Base-by-base conservation (phyloP, 2,888 invertebrate genomes). In the Archaeoteleia sp. region DNA sequence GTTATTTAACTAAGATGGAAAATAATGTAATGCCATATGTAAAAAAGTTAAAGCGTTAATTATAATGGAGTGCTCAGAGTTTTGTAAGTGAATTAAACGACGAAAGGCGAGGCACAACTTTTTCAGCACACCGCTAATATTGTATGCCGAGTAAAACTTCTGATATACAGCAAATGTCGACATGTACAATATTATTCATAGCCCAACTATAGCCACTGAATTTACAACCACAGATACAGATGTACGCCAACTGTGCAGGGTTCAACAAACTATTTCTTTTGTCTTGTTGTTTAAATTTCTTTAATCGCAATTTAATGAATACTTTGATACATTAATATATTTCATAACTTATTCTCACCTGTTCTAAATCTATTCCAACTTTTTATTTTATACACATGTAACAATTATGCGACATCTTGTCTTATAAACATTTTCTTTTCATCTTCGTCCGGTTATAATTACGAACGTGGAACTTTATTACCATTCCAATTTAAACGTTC, bases 81-180 rank as follows among this genome's bases (percentile, higher is more conserved):
- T 63, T 40, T 23, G 25, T 63, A 55, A 63, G 55, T 63, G 62
- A 63, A 63, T 63, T 63, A 63, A 63, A 55, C 17, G 37, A 27
- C 45, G 57, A 29, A 45, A 42, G 49, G 55, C 25, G 40, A 29
- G 37, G 35, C 46, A 37, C 48, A 45, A 62, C 62, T 63, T 63
- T 55, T 63, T 55, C 39, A n/a, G 20, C 12, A 12, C 43, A 17
- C 15, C 8, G 8, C 25, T 10, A 35, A 54, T 29, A 35, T 30
- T 46, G 27, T 42, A 14, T 32, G 35, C 37, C 25, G 51, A 2
- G 30, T 17, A 10, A 49, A 63, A 58, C 46, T 54, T 34, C 35
- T 58, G 65, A 66, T 58, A 60, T 53, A 54, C 66, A 42, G 49
- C 37, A 25, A 42, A 54, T 54, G 42, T 48, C 48, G 7, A 42